Evolutionary conservation across 1,140 invertebrate species (phyloP).

Genomic region (Ostrea denselamellosa): DNA sequence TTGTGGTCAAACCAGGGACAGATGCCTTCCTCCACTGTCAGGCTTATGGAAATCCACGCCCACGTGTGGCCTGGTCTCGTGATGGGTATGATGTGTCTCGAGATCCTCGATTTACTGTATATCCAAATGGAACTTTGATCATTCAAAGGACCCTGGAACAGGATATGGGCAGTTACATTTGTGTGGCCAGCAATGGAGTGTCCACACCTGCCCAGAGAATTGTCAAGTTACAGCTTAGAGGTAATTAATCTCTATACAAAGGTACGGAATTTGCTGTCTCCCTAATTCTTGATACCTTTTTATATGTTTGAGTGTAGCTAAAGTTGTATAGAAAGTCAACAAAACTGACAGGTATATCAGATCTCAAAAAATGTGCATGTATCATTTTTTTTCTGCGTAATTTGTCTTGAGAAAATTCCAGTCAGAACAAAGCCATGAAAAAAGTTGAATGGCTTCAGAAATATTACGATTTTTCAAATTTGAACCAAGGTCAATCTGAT

Average conservation of each 20-base stretch:
- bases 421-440: no score
- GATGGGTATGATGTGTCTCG: conserved; percentile 43
- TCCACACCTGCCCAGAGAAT: conserved; percentile 48
- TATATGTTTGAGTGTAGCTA: no score
- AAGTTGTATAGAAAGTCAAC: no score
- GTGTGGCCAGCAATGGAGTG: conserved; percentile 66
- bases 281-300: no score
- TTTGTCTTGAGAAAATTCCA: no score
- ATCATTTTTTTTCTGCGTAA: no score
- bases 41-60: conserved; percentile 58
- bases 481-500: no score
- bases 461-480: no score
- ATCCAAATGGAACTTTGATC: conserved; percentile 66
- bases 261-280: neutral
- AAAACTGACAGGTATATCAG: no score
- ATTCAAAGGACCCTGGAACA: conserved; percentile 49
- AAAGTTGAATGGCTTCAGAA: no score
- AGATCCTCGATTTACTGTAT: conserved; percentile 52
- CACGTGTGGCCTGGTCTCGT: conserved; percentile 58
- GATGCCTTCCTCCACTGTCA: conserved; percentile 69
- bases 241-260: conserved; percentile 46
- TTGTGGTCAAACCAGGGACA: conserved; percentile 60
- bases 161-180: conserved; percentile 64
- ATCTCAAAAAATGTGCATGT: no score
- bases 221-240: conserved; percentile 56